Evolutionary conservation across 2,888 invertebrate species (phyloP), one percentile per base, ranked within the genome.

Genomic region (Onthophagus sagittarius): DNA sequence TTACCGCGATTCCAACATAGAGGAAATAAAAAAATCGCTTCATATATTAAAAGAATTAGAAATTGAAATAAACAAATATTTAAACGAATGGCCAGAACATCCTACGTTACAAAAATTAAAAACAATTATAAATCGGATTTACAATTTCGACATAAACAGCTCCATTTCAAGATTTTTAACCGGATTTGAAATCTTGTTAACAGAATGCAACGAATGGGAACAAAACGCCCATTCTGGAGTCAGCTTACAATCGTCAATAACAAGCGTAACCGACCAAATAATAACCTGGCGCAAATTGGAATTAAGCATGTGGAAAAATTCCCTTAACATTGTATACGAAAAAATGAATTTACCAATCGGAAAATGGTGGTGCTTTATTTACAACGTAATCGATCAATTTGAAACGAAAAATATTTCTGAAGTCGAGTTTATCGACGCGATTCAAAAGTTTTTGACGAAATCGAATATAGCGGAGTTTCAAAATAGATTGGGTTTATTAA

Each of bases 341-440:
- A 90, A 88, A 79, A 87, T 93, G 77, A 89, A 90, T 81, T 86
- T 89, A 0, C 89, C 90, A 75, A 90, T 93, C 0, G 90, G 93
- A 76, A 94, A 93, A 82, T 97, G 95, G 90, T 98, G 97, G 97
- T 94, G 96, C 85, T 92, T 94, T 83, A 84, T 98, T 67, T 96
- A 94, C 83, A 89, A 91, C 15, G 86, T 94, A 0, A 85, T 93
- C 62, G 88, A 90, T 69, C 89, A 91, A 62, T 93, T 91, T 80
- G 83, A 82, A 13, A 84, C 84, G 11, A 76, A 81, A 63, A 64
- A 78, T 69, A 81, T 79, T 64, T 80, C 77, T 75, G 83, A 80
- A 33, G 84, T 80, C 71, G 88, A 86, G 78, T 82, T 88, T 81
- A 86, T 90, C 0, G 83, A 88, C 33, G 89, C 92, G 0, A 85